Percentiles rank a stretch among this genome's conserved stretches.
Conservation (phyloP, 2,797 vertebrate species). For the Enteromius unitaeniatus region DNA sequence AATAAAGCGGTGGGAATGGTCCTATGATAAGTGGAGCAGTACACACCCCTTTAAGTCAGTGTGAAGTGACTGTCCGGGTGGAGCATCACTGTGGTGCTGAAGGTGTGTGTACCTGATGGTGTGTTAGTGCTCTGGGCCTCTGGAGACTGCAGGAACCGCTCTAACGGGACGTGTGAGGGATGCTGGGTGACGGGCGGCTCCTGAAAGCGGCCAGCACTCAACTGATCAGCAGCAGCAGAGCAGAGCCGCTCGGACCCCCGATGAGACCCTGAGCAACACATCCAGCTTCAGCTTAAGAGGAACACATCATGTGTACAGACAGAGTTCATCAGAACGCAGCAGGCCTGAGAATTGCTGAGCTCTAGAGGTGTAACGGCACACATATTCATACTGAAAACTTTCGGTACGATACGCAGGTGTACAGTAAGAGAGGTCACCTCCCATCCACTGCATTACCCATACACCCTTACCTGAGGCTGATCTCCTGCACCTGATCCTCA, state of each 20-base stretch:
- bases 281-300: background rate
- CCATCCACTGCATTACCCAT: too few species aligned
- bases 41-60: background rate
- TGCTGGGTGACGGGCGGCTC: conserved; percentile 84
- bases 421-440: too few species aligned
- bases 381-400: too few species aligned
- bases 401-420: too few species aligned
- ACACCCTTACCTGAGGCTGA: too few species aligned
- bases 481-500: too few species aligned
- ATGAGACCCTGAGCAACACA: conserved; percentile 76
- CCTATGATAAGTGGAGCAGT: background rate
- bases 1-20: too few species aligned
- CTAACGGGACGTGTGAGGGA: conserved; percentile 87
- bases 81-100: background rate
- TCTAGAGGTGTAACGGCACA: too few species aligned
- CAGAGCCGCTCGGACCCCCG: conserved; percentile 81
- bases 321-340: background rate
- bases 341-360: background rate
- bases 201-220: conserved; percentile 79
- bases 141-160: conserved; percentile 90
- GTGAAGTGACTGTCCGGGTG: background rate
- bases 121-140: conserved; percentile 77
- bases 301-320: background rate
- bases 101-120: conserved; percentile 74
- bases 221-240: conserved; percentile 71